Base-by-base conservation (phyloP, 2,888 invertebrate species). In the Hipparchia sbordonii region DNA sequence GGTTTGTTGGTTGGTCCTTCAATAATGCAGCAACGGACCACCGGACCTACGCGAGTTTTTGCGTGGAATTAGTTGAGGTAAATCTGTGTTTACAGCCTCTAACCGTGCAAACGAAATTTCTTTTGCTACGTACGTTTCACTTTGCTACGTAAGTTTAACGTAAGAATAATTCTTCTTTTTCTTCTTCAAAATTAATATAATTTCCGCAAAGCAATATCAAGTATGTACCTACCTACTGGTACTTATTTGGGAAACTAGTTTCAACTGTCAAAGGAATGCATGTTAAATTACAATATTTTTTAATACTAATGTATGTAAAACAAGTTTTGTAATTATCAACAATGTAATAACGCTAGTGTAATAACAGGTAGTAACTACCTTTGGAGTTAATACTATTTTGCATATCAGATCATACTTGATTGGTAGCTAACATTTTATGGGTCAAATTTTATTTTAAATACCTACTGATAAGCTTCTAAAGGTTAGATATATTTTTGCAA, bases 281-380 rank as follows among this genome's bases (percentile, higher is more conserved):
- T 9, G 48, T 46, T 46, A 13, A 62, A 62, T 48, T 46, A 62
- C 46, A 62, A 46, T 62, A 46, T 62, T 62, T 62, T 61, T 62
- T 48, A 62, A 62, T 62, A 62, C 46, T 62, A 62, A 62, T 62
- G 8, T 62, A 62, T 62, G 13, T 13, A 62, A 62, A 62, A 62
- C 62, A 48, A 62, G 62, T 62, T 62, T 8, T 62, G 46, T 45
- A n/a, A 62, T 46, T 62, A 46, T 62, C 45, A 48, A 62, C 62
- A 62, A 46, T 62, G n/a, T 62, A 62, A 61, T 61, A n/a, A 9
- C 23, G 8, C 57, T 23, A 23, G 48, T 8, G 57, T 57, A 57
- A 57, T 57, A 13, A 57, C 9, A 57, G 57, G 57, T 23, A 23
- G 57, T 57, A 52, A 52, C 13, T 23, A 13, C 8, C 7, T 57